Conservation (phyloP, 2,888 invertebrate species). For the Cephus runcator region DNA sequence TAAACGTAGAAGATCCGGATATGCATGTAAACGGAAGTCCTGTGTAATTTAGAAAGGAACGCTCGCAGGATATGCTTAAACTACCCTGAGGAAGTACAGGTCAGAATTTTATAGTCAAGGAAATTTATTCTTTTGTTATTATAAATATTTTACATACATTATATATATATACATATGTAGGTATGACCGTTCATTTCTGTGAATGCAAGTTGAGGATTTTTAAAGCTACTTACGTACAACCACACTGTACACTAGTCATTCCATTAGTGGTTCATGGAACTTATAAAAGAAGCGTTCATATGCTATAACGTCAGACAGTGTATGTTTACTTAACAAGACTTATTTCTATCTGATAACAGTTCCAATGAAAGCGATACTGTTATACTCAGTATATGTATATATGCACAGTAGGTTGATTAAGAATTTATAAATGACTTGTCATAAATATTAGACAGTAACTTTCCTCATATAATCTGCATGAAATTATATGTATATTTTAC, state of each 20-base stretch:
- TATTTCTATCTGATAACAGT: not conserved
- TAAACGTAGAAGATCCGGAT: not conserved
- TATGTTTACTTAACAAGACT: not conserved
- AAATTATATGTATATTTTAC: not conserved
- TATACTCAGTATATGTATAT: not conserved
- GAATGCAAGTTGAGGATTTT: not conserved
- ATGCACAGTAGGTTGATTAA: not conserved
- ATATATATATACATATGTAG: no score
- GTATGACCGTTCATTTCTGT: not conserved
- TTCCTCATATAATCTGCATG: not conserved
- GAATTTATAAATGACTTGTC: not conserved
- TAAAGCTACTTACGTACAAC: not conserved
- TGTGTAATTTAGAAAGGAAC: not conserved
- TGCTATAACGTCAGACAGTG: not conserved
- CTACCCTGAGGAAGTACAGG: not conserved
- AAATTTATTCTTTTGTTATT: not conserved
- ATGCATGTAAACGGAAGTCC: not conserved
- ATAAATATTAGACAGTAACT: not conserved
- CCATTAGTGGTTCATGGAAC: not conserved
- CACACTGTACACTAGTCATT: not conserved
- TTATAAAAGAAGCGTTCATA: not conserved
- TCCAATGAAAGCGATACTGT: not conserved
- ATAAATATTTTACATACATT: not conserved
- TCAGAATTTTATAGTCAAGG: not conserved
- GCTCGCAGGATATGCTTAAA: not conserved